phyloP scores from a whole-genome alignment of 2,113 vertebrate genomes.

The Cyanistes caeruleus region DNA sequence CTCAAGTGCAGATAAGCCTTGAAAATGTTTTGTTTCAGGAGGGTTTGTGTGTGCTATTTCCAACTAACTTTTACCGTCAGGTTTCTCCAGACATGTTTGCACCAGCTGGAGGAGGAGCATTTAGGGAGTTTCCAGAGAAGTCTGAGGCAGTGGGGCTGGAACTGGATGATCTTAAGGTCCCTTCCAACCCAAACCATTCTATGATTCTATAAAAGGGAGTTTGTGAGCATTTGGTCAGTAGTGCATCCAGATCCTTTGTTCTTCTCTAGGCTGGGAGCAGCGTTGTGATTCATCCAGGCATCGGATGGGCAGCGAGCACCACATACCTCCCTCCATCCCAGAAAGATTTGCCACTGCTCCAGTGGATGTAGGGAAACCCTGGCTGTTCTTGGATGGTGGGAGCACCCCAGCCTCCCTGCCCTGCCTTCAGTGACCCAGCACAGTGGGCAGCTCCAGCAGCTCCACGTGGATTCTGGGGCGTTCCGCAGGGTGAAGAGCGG shows the following conservation, averaged over 20 bases:
- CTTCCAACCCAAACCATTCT: background rate
- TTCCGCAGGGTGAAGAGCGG: background rate
- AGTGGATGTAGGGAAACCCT: background rate
- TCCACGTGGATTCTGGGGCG: accelerated
- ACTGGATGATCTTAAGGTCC: background rate
- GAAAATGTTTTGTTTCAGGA: background rate
- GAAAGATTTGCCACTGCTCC: background rate
- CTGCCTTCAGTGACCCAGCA: background rate
- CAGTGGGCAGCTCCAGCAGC: background rate
- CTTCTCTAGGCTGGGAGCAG: background rate
- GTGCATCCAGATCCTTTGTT: background rate
- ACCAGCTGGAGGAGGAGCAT: background rate
- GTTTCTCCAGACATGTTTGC: background rate
- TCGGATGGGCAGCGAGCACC: accelerated
- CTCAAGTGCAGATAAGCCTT: background rate
- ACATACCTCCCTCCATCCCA: background rate
- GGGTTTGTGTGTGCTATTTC: background rate
- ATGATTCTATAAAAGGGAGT: background rate
- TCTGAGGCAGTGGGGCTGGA: background rate
- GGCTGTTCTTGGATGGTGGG: accelerated
- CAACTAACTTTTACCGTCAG: background rate
- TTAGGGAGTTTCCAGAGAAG: background rate
- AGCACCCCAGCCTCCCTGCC: background rate
- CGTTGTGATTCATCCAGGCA: accelerated
- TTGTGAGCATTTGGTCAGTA: background rate